These are phyloP conservation scores for Varanus salvator DNA, from an alignment of 2,113 vertebrate species.

Conservation along the genomic window DNA sequence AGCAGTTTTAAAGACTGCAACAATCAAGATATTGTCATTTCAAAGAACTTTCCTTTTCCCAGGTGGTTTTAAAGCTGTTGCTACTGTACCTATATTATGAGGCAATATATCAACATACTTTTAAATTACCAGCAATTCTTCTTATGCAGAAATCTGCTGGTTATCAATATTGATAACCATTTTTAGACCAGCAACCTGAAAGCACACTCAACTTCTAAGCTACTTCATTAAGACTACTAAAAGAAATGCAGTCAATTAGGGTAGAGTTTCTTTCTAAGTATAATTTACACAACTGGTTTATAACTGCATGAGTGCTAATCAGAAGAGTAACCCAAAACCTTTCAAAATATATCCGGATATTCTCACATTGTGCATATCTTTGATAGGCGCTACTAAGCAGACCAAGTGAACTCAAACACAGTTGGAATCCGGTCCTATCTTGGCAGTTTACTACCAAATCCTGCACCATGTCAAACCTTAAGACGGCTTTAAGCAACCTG, in stretches of 20 bases:
- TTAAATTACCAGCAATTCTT: too few relatives aligned
- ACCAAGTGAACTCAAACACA: neutral
- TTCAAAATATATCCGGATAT: neutral
- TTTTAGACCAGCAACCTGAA: constrained; percentile 9
- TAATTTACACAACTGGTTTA: constrained; percentile 1
- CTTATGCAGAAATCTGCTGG: too few relatives aligned
- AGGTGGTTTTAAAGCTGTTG: too few relatives aligned
- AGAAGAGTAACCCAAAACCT: neutral
- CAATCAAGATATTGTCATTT: too few relatives aligned
- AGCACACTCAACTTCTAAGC: constrained; percentile 30
- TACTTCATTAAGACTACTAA: constrained; percentile 19
- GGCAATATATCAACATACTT: too few relatives aligned
- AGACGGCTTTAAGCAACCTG: fast-evolving
- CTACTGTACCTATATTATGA: too few relatives aligned
- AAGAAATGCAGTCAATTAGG: neutral
- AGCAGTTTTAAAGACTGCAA: too few relatives aligned
- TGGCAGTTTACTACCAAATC: neutral
- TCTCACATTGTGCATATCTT: neutral
- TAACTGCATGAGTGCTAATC: neutral
- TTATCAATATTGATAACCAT: neutral
- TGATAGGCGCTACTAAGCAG: neutral
- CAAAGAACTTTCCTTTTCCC: too few relatives aligned
- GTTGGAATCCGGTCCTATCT: neutral
- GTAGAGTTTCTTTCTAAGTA: constrained; percentile 2
- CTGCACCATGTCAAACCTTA: neutral